A percentile compares a stretch with the other conserved stretches of the same genome.
phyloP scores from a whole-genome alignment of 2,113 vertebrate species.

The Corythoichthys haematopterus region DNA sequence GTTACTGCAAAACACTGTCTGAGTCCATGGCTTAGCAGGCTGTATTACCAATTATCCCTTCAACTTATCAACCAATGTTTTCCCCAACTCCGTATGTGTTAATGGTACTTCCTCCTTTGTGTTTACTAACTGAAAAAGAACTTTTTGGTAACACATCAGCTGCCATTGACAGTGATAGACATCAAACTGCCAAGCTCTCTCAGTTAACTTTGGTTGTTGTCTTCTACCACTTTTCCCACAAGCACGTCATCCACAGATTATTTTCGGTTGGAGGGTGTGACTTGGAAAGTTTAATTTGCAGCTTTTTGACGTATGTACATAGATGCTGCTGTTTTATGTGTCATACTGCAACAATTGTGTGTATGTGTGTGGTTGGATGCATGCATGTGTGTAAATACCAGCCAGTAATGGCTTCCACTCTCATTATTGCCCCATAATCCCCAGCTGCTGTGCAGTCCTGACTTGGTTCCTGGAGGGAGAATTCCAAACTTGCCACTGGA shows the following conservation, averaged over 20 bases:
- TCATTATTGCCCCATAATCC: slow-evolving; percentile 59
- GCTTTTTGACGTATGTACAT: neutral
- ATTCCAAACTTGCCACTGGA: slow-evolving; percentile 65
- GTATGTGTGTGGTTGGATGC: neutral
- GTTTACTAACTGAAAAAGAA: neutral
- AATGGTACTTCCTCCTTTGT: neutral
- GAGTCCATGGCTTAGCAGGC: slow-evolving; percentile 17
- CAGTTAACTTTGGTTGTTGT: neutral
- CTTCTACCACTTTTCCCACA: neutral
- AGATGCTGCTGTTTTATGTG: neutral
- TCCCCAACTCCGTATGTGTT: neutral
- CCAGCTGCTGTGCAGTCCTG: slow-evolving; percentile 61
- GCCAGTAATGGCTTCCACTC: slow-evolving; percentile 55
- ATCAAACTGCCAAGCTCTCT: too few species aligned
- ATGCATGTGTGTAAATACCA: slow-evolving; percentile 12
- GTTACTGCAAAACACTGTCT: slow-evolving; percentile 65
- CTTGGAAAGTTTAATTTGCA: neutral
- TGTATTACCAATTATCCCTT: slow-evolving; percentile 41
- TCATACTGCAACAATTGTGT: neutral
- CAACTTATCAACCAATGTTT: slow-evolving; percentile 22
- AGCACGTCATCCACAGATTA: neutral
- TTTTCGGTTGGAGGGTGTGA: neutral
- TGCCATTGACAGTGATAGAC: too few species aligned
- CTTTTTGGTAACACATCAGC: too few species aligned
- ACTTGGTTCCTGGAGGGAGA: slow-evolving; percentile 59